These are phyloP conservation scores for Sinodicranocentrus sp. DNA, from an alignment of 2,888 invertebrate species.

Conservation along the genomic window DNA sequence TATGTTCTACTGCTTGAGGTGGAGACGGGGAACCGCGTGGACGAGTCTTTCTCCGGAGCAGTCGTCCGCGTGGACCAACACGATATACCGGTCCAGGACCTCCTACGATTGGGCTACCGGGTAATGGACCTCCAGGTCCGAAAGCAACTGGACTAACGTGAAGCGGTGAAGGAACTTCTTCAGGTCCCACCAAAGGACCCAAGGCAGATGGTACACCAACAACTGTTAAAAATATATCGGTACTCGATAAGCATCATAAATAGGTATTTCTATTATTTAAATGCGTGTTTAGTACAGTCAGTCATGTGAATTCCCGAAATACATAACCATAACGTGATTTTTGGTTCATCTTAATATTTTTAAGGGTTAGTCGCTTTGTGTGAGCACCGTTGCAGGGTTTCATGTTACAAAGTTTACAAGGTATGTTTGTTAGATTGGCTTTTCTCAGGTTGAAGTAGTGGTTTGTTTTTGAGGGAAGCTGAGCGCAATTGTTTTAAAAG, in stretches of 20 bases:
- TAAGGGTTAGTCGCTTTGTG: too few relatives aligned
- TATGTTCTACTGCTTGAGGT: constrained; percentile 17
- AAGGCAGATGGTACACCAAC: constrained; percentile 5
- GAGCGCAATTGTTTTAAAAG: not conserved
- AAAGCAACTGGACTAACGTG: constrained; percentile 20
- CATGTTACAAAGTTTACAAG: not conserved
- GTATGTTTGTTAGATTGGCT: not conserved
- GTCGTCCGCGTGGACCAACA: constrained; percentile 55
- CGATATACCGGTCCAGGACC: constrained; percentile 34
- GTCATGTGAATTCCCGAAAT: too few relatives aligned
- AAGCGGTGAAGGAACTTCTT: constrained; percentile 36
- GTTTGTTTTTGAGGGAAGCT: not conserved
- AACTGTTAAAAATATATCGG: constrained; percentile 2
- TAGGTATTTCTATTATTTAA: too few relatives aligned
- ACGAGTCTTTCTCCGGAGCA: constrained; percentile 45
- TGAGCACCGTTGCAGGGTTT: too few relatives aligned
- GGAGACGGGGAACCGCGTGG: too few relatives aligned
- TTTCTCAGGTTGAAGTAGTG: not conserved
- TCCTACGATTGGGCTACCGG: not conserved
- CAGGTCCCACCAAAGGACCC: constrained; percentile 17
- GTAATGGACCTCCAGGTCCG: constrained; percentile 31
- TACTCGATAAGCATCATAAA: too few relatives aligned
- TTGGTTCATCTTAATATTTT: too few relatives aligned
- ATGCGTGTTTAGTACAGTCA: too few relatives aligned
- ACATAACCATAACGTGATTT: too few relatives aligned